Base-by-base conservation (phyloP, 2,113 vertebrate genomes). In the Gambusia affinis region DNA sequence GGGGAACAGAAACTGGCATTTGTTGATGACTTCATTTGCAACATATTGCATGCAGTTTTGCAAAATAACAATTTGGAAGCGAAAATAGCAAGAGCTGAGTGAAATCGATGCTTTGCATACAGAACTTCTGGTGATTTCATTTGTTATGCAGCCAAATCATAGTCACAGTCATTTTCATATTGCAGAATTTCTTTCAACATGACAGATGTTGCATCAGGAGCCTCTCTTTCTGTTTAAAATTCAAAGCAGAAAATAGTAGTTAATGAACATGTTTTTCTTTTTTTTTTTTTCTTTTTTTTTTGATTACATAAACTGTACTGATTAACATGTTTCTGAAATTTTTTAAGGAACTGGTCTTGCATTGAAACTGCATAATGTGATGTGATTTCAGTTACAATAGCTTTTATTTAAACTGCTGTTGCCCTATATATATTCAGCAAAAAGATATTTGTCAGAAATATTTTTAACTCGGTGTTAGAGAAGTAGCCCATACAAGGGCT, bases 51-150 rank as follows among this genome's bases (percentile, higher is more conserved):
- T 61, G 37, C 57, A 47, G 28, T n/a, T n/a, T 12, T 61, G 33
- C 42, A 61, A 8, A 37, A 67, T 28, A 64, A 42, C 12, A 24
- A 1, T 42, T 47, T 47, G 14, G 39, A 42, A 42, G 14, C 14
- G 14, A 51, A 67, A 79, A 60, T 60, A 30, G 4, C 1, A 22
- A 27, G 70, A 19, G 44, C 17, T 60, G 61, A 47, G 60, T 64
- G 42, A 51, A 70, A 60, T 4, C 28, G 44, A 29, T n/a, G 19
- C 72, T 22, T 57, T 44, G 27, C 39, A 64, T 80, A 28, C 35
- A 62, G 44, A 75, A 61, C 57, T 27, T 60, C 64, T 72, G 37
- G 54, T 75, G n/a, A 65, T 60, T 51, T 74, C n/a, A 68, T 73
- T 51, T 79, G 60, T 66, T 66, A 39, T 42, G 47, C 12, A 67